Base-by-base conservation (phyloP, 1,140 invertebrate genomes). In the Whitmania pigra region DNA sequence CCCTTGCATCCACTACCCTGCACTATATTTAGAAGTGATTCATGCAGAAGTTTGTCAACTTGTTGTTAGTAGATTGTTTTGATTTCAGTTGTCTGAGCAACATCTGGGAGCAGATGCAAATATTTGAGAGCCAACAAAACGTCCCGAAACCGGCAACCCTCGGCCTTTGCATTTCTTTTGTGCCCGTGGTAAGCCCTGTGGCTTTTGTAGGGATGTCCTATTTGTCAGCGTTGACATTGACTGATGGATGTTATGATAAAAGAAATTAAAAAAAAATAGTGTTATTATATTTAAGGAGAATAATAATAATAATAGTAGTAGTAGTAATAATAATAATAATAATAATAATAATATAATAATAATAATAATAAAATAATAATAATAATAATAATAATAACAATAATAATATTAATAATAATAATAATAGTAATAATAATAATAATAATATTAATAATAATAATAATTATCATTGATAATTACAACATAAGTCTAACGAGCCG, bases 301-400 rank as follows among this genome's bases (percentile, higher is more conserved):
- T n/a, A n/a, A n/a, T n/a, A n/a, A n/a, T n/a, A n/a, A n/a, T n/a
- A n/a, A n/a, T n/a, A n/a, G n/a, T n/a, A n/a, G n/a, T n/a, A n/a
- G n/a, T n/a, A n/a, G n/a, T n/a, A n/a, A n/a, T n/a, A n/a, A n/a
- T n/a, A n/a, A n/a, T n/a, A n/a, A n/a, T n/a, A n/a, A n/a, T n/a
- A n/a, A n/a, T n/a, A n/a, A n/a, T n/a, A n/a, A 60, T 6, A 17
- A 6, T 60, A 17, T 22, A 60, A 60, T 22, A 60, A 22, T 60
- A 60, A 60, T 60, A 22, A 60, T 60, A 27, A 60, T 60, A 60
- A 6, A 60, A 60, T 60, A 27, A 27, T 22, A 60, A 60, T 60
- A 27, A 60, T 60, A 27, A 60, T 60, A 27, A 60, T 60, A 60
- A 60, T 60, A n/a, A 60, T 60, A 60, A 22, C 55, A 6, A n/a